phyloP scores from a whole-genome alignment of 23 tunicate species.

The Trididemnum nubilum region DNA sequence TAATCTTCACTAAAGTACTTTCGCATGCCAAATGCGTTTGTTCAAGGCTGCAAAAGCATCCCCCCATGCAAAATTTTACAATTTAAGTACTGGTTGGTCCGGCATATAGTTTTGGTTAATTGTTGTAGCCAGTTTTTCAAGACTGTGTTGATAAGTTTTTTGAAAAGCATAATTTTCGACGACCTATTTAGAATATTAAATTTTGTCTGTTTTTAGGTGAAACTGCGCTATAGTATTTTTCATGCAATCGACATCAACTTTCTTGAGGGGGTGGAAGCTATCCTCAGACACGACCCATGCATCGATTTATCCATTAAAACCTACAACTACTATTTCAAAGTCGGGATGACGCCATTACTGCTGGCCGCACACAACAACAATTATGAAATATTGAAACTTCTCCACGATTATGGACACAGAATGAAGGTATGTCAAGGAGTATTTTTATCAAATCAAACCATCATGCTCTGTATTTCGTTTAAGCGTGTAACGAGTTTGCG shows the following conservation, averaged over 20 bases:
- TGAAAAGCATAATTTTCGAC: not conserved
- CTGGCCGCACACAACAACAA: constrained; percentile 87
- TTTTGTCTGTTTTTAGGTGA: not conserved
- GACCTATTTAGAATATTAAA: too few species aligned
- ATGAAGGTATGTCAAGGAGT: constrained; percentile 47
- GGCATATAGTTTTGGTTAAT: too few species aligned
- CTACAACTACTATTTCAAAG: constrained; percentile 49
- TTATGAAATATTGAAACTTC: constrained; percentile 78
- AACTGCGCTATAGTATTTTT: not conserved
- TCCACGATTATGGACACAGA: constrained; percentile 66
- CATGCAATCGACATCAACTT: constrained; percentile 70
- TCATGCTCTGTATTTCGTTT: not conserved
- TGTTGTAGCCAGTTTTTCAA: not conserved
- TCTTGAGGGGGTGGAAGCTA: constrained; percentile 66
- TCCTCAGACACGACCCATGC: constrained; percentile 54
- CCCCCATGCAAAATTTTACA: too few species aligned
- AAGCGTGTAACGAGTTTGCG: not conserved
- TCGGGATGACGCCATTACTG: constrained; percentile 78
- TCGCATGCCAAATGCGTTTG: too few species aligned
- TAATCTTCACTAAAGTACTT: too few species aligned
- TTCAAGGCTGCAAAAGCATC: too few species aligned
- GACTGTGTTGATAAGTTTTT: not conserved
- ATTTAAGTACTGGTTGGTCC: too few species aligned
- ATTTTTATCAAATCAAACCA: not conserved
- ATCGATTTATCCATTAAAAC: constrained; percentile 5